A percentile compares a stretch with the other conserved stretches of the same genome.
Evolutionary conservation across 2,888 invertebrate species (phyloP).

Genomic region (Psylliodes chrysocephalus): DNA sequence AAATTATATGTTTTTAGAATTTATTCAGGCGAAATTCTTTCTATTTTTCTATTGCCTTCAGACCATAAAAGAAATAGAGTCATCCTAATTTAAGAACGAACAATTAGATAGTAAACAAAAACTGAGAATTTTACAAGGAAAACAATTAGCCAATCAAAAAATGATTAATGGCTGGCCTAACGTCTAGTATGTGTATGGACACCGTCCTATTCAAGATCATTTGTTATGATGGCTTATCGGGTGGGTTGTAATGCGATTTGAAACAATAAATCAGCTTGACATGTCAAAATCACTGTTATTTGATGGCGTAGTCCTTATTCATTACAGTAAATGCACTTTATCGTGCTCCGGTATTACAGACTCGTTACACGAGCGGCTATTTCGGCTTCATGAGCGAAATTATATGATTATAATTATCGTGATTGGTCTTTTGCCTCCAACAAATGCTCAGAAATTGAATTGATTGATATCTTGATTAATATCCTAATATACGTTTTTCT

Average conservation of each 20-base stretch:
- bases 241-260: conserved; percentile 38
- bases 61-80: no score
- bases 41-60: no score
- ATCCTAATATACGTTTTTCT: not conserved
- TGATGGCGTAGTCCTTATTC: conserved; percentile 44
- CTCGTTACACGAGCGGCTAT: conserved; percentile 25
- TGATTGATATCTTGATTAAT: not conserved
- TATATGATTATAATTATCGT: no score
- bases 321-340: conserved; percentile 44
- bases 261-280: conserved; percentile 31
- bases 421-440: not conserved
- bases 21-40: no score
- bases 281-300: conserved; percentile 41
- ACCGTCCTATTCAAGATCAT: conserved; percentile 30
- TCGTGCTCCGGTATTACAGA: conserved; percentile 17
- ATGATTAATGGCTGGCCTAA: no score
- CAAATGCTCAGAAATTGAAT: not conserved
- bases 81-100: no score
- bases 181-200: not conserved
- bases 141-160: no score
- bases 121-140: no score
- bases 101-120: no score
- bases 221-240: conserved; percentile 46
- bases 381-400: not conserved
- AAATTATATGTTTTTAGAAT: no score